Base-by-base conservation (phyloP, 2,888 invertebrate species). In the Ptilodon capucinus region DNA sequence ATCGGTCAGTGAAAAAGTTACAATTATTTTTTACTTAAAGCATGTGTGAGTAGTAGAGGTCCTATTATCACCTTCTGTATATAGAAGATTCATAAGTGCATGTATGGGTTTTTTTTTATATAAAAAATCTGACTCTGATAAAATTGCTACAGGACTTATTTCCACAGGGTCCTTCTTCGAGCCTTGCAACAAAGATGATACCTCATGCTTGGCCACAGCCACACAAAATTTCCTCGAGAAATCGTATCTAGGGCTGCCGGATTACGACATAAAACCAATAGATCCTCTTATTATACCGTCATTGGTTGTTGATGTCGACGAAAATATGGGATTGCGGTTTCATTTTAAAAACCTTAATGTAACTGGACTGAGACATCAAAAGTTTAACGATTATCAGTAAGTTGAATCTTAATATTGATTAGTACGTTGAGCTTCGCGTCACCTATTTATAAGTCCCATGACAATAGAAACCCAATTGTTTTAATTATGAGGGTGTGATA, bases 311-410 rank as follows among this genome's bases (percentile, higher is more conserved):
- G 45, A 56, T 8, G 60, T 75, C 0, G 66, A 68, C 17, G 62
- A 76, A 11, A 63, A 56, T 6, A 53, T 72, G 25, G 76, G 73
- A 1, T 34, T 81, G 0, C 52, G 57, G 14, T 60, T 83, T 30
- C 71, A 75, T 21, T 78, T 78, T 19, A 79, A 68, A 38, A 80
- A 86, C 49, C 41, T 86, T 6, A 79, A 58, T n/a, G 57, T 88
- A 5, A 76, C 76, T 1, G 88, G 88, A 25, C 53, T 89, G 44
- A 84, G 76, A 47, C 66, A 76, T 41, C 79, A 78, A 54, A 68
- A 76, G 42, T 75, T 87, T 46, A 73, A 74, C 0, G 75, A 81
- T 28, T 84, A 86, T 48, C 68, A 74, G 87, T 86, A 69, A 80
- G 84, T 73, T 38, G 45, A 14, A 48, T 19, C 38, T 52, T 43